Evolutionary conservation across 2,797 vertebrate genomes (phyloP).

Genomic region (Alauda arvensis): DNA sequence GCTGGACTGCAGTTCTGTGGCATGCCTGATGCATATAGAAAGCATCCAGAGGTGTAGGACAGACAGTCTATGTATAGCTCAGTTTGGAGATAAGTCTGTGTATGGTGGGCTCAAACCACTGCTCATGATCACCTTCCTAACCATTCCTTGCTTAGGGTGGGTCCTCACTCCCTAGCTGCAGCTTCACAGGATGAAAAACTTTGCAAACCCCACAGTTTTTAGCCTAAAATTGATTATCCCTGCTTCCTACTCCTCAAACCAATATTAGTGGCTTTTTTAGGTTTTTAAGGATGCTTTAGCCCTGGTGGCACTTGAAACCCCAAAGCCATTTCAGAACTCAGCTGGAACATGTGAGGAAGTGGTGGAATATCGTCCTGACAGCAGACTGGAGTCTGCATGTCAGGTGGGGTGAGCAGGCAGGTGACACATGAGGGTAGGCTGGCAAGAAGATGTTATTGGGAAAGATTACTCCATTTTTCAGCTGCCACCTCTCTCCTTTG

Average conservation of each 20-base stretch:
- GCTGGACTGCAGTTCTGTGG: accelerated
- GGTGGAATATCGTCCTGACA: accelerated
- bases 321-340: background rate
- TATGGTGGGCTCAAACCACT: background rate
- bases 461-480: background rate
- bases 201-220: background rate
- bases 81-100: background rate
- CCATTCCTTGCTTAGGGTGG: background rate
- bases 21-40: background rate
- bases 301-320: background rate
- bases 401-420: background rate
- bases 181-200: background rate
- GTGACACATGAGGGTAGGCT: background rate
- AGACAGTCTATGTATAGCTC: accelerated
- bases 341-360: accelerated
- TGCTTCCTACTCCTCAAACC: background rate
- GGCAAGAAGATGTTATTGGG: background rate
- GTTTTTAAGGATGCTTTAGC: background rate
- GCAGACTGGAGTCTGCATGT: background rate
- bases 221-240: background rate
- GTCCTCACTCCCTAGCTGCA: background rate
- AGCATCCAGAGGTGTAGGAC: background rate
- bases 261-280: background rate
- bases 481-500: background rate
- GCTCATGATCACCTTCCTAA: background rate